Conservation (phyloP, 2,113 vertebrate genomes). For the Todiramphus saurophagus region DNA sequence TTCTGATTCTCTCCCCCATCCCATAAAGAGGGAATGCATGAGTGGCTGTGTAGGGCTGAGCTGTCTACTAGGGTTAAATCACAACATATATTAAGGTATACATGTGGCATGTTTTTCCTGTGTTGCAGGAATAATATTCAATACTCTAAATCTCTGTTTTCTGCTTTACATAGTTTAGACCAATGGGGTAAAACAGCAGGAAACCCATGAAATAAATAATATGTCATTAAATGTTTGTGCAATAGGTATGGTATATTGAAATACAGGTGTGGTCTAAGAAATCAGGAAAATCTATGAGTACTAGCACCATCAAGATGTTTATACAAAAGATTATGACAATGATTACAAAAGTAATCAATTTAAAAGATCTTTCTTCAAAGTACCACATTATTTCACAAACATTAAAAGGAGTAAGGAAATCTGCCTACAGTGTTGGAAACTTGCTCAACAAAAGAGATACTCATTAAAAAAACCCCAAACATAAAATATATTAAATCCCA, state of each 20-base stretch:
- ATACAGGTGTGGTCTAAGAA: neutral
- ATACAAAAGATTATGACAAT: neutral
- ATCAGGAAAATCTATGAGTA: neutral
- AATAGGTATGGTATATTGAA: neutral
- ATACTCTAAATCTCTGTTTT: neutral
- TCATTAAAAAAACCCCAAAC: neutral
- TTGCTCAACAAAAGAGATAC: constrained; percentile 9
- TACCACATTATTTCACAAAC: neutral
- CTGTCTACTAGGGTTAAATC: neutral
- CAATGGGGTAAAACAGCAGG: neutral
- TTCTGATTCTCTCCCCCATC: neutral
- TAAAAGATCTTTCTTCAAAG: neutral
- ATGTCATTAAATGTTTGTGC: neutral
- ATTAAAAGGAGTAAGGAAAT: neutral
- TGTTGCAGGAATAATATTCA: neutral
- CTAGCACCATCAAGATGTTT: neutral
- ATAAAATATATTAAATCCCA: constrained; percentile 16
- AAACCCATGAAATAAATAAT: neutral
- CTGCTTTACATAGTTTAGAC: neutral
- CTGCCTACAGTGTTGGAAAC: constrained; percentile 9
- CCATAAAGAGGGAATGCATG: accelerated
- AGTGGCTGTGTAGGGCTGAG: neutral
- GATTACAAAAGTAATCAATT: neutral
- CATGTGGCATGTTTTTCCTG: neutral
- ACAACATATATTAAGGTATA: neutral